These are phyloP conservation scores for Cephus nigrinus DNA, from an alignment of 2,888 invertebrate species.

Conservation along the genomic window DNA sequence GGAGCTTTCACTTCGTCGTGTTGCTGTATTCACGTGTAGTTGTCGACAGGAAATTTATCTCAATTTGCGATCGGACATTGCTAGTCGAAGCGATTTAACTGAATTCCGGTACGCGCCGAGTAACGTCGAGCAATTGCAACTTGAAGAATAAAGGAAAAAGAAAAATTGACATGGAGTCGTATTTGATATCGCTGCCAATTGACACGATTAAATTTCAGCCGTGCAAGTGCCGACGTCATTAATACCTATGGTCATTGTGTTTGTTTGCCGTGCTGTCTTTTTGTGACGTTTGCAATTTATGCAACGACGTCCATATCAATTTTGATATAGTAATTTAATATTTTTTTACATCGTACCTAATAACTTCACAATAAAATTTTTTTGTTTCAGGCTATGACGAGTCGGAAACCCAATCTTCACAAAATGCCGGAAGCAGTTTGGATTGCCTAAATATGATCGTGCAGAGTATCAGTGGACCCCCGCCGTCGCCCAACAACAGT, in stretches of 20 bases:
- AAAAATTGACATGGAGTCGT: neutral
- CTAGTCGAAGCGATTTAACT: neutral
- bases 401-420: slow-evolving; percentile 42
- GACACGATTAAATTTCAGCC: neutral
- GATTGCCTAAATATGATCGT: slow-evolving; percentile 79
- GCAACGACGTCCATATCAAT: neutral
- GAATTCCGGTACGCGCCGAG: neutral
- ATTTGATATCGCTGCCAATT: neutral
- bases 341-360: neutral
- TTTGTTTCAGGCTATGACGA: slow-evolving; percentile 55
- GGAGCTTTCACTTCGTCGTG: neutral
- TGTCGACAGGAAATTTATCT: slow-evolving; percentile 1
- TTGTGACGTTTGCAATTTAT: neutral
- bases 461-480: slow-evolving; percentile 73
- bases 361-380: neutral
- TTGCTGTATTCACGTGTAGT: neutral
- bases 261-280: neutral
- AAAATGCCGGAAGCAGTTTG: slow-evolving; percentile 71
- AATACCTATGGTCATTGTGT: neutral
- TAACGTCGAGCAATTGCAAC: neutral
- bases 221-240: neutral
- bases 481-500: slow-evolving; percentile 43
- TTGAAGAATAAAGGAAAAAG: neutral
- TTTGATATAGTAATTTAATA: neutral
- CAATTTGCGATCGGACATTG: slow-evolving; percentile 3